These are phyloP conservation scores for Turritopsis dohrnii DNA, from an alignment of 30 jellyfish, hydroid and myxozoan genomes.

Conservation along the genomic window DNA sequence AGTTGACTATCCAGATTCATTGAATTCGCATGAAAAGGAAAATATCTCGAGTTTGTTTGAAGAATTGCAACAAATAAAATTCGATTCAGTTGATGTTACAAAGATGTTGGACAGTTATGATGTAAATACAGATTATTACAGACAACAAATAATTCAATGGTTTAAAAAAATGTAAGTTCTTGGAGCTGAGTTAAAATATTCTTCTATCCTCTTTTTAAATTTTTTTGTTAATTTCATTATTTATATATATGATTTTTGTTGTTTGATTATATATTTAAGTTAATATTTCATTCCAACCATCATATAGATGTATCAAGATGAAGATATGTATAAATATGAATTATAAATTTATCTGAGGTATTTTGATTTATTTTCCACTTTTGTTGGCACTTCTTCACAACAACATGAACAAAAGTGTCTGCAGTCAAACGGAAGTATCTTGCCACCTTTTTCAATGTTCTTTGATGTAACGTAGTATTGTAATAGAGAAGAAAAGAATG, in stretches of 20 bases:
- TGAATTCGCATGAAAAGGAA: not conserved
- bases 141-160: not conserved
- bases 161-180: too few relatives aligned
- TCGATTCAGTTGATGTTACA: not conserved
- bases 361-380: not conserved
- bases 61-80: not conserved
- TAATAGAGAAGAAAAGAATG: slow-evolving; percentile 27
- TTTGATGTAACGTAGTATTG: slow-evolving; percentile 63
- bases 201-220: not conserved
- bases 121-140: not conserved
- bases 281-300: not conserved
- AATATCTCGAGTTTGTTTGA: not conserved
- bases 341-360: not conserved
- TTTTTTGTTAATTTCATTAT: too few relatives aligned
- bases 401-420: slow-evolving; percentile 19
- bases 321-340: too few relatives aligned
- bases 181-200: not conserved
- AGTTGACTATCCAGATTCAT: not conserved
- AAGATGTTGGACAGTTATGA: not conserved
- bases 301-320: not conserved
- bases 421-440: slow-evolving; percentile 52
- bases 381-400: not conserved
- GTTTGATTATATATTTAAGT: too few relatives aligned
- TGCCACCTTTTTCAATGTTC: slow-evolving; percentile 51
- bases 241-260: too few relatives aligned